Conservation (phyloP, 2,888 invertebrate species). For the Keiferia lycopersicella region DNA sequence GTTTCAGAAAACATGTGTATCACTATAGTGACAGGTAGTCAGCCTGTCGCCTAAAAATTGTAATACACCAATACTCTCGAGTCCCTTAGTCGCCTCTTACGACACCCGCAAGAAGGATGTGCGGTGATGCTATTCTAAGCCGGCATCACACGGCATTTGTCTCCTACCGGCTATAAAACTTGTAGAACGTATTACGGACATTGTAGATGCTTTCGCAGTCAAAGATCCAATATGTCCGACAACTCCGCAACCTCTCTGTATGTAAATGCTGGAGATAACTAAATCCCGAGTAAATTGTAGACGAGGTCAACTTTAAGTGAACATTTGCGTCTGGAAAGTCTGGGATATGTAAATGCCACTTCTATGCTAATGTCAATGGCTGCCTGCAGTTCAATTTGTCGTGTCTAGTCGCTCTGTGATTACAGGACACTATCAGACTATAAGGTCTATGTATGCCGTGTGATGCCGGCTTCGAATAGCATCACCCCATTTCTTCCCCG, state of each 20-base stretch:
- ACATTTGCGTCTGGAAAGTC: constrained; percentile 4
- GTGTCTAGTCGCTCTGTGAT: background rate
- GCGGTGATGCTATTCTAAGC: no score
- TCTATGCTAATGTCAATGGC: constrained; percentile 3
- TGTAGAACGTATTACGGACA: background rate
- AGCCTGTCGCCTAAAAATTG: no score
- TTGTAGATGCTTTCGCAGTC: background rate
- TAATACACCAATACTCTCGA: no score
- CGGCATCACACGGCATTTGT: no score
- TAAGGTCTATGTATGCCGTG: background rate
- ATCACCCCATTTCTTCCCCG: no score
- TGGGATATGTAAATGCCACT: constrained; percentile 4
- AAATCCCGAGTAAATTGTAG: background rate
- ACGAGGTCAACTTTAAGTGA: constrained; percentile 5
- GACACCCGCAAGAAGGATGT: no score
- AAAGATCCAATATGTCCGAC: background rate
- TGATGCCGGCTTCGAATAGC: no score
- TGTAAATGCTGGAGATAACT: constrained; percentile 1
- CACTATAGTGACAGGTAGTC: no score
- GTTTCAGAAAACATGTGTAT: no score
- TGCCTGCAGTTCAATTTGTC: background rate
- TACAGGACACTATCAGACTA: background rate
- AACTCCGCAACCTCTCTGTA: background rate
- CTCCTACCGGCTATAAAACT: constrained; percentile 7
- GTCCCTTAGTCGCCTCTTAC: no score